Evolutionary conservation across 53 echinoderm and acorn worm species (phyloP), one percentile per base, ranked within the genome.

Genomic region (Arbacia lixula): DNA sequence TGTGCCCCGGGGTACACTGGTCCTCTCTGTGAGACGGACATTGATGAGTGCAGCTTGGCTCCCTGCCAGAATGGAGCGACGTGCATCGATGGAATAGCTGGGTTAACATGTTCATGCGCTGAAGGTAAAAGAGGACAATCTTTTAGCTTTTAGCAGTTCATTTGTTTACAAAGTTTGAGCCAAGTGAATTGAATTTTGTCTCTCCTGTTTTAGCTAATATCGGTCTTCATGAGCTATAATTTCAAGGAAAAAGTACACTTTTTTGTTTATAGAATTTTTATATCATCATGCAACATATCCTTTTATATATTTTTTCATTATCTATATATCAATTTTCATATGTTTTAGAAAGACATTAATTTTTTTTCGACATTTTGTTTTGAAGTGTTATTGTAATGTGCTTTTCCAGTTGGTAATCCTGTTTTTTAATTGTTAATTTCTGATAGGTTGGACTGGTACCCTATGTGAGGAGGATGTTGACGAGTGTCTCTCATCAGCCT

Each of bases 11-110:
- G 93, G 36, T 93, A 50, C 50, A 43, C 69, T n/a, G 93, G 87
- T 3, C 22, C 37, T 22, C 54, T 61, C 37, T 93, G 93, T 63
- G 68, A 90, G 52, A 68, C 53, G 3, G 82, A 93, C 65, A 85
- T 90, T 35, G 74, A 93, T 52, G 93, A 93, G 28, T 93, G 93
- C 60, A 26, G 2, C 8, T 87, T 85, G 21, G 41, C 40, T 35
- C 93, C 93, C 27, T 93, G 93, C 72, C 28, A 36, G 53, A 93
- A 93, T 50, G 85, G 63, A 30, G 93, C 86, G 4, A 83, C 72
- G 16, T 93, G 93, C 67, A 27, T 39, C 10, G 87, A 93, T 75
- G 56, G 39, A 29, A 36, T 84, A 12, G 55, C 87, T 36, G 88
- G 82, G 14, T 90, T 86, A 71, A 66, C 24, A 20, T 93, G 93